Percentiles rank a stretch among this genome's conserved stretches.
These are phyloP conservation scores for Pheucticus melanocephalus DNA, from an alignment of 2,113 vertebrate genomes.

Conservation along the genomic window DNA sequence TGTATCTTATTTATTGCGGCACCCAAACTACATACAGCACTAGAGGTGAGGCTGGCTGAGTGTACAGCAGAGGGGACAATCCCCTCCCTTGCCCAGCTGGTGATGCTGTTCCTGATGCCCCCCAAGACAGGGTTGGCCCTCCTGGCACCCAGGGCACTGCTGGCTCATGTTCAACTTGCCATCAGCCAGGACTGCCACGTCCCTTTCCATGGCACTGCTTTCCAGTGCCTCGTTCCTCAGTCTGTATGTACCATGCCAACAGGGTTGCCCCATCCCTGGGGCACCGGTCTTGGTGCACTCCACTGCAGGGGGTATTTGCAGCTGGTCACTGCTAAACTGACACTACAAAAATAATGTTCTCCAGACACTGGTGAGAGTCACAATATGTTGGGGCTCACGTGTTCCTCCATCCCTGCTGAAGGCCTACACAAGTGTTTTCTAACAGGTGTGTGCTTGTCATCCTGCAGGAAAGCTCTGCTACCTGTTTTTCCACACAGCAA, in stretches of 20 bases:
- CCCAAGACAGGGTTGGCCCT: background rate
- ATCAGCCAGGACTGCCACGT: accelerated
- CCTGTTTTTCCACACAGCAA: background rate
- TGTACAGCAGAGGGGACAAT: background rate
- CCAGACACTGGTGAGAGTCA: background rate
- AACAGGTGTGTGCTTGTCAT: accelerated
- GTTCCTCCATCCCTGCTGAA: background rate
- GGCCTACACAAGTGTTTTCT: background rate
- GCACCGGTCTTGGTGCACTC: too few species aligned
- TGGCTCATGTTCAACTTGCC: background rate
- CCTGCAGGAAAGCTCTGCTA: background rate
- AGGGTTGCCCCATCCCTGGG: background rate
- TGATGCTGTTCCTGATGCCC: background rate
- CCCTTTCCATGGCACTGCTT: background rate
- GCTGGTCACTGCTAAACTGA: background rate
- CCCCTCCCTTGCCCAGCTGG: background rate
- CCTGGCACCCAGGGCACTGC: background rate
- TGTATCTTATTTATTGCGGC: background rate
- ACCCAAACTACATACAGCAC: background rate
- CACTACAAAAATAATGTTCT: background rate
- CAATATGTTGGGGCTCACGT: background rate
- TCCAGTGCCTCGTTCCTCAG: background rate
- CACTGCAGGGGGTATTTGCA: accelerated
- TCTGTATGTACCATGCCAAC: background rate
- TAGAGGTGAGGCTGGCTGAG: accelerated